These are phyloP conservation scores for Porites lobata DNA, from an alignment of 92 coral and sea anemone genomes.

Conservation along the genomic window DNA sequence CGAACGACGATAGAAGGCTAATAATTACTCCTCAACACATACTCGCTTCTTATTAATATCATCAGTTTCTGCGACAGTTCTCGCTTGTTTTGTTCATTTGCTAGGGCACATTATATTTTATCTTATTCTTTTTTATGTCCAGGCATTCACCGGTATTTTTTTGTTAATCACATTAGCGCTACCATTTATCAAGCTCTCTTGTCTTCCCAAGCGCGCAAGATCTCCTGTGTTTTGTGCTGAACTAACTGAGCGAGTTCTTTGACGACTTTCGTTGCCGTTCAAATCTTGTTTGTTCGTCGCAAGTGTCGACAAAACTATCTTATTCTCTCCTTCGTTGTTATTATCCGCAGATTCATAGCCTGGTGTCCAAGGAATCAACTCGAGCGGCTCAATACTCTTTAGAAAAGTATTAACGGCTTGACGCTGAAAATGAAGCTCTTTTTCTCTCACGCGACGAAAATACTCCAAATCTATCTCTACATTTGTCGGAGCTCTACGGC, in stretches of 20 bases:
- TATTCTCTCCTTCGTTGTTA: conserved; percentile 26
- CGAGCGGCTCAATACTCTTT: conserved; percentile 74
- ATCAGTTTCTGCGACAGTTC: neutral
- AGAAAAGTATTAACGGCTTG: conserved; percentile 77
- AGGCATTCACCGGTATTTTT: conserved; percentile 44
- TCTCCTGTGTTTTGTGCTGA: conserved; percentile 20
- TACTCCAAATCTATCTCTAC: conserved; percentile 71
- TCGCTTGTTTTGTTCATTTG: neutral
- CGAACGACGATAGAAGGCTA: too few relatives aligned
- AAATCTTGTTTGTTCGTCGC: conserved; percentile 3
- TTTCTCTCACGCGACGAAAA: conserved; percentile 66
- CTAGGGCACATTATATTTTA: neutral
- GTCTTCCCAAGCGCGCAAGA: neutral
- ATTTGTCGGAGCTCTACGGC: conserved; percentile 8
- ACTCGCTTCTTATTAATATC: neutral
- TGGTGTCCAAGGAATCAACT: conserved; percentile 85
- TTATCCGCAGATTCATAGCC: conserved; percentile 23
- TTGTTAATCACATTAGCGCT: neutral
- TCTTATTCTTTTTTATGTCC: conserved; percentile 28
- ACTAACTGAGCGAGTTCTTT: conserved; percentile 12
- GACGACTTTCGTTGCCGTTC: conserved; percentile 3
- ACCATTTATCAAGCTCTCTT: neutral
- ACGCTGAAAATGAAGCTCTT: conserved; percentile 71
- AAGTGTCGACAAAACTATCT: neutral
- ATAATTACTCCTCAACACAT: neutral